phyloP scores from a whole-genome alignment of 2,888 invertebrate species.

The Thereva nobilitata region DNA sequence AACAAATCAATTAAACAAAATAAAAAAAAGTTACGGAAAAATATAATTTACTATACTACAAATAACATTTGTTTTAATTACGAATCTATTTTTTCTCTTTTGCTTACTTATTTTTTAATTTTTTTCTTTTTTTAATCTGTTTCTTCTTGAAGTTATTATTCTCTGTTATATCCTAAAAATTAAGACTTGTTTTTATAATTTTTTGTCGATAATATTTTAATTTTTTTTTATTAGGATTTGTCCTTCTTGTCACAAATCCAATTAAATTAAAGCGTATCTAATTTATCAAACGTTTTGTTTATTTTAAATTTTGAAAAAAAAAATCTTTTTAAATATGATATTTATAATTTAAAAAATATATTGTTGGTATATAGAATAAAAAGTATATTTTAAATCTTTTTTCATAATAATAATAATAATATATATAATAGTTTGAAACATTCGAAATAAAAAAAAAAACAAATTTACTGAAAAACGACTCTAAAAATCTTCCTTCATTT shows the following conservation, averaged over 20 bases:
- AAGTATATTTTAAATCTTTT: slow-evolving; percentile 23
- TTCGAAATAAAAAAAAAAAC: slow-evolving; percentile 16
- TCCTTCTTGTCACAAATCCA: slow-evolving; percentile 18
- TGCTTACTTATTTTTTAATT: slow-evolving; percentile 1
- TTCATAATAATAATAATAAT: slow-evolving; percentile 16
- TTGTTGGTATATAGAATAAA: slow-evolving; percentile 11
- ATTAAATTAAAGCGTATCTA: slow-evolving; percentile 30
- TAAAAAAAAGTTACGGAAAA: not conserved
- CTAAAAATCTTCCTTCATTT: slow-evolving; percentile 8
- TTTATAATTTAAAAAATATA: slow-evolving; percentile 10
- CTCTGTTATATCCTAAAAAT: slow-evolving; percentile 2
- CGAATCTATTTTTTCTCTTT: slow-evolving; percentile 4
- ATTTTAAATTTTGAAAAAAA: slow-evolving; percentile 13
- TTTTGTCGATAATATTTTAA: slow-evolving; percentile 7
- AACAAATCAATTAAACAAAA: not conserved
- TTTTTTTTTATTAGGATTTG: slow-evolving; percentile 11
- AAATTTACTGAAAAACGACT: slow-evolving; percentile 4
- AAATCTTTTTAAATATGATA: slow-evolving; percentile 12
- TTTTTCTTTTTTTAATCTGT: slow-evolving; percentile 1
- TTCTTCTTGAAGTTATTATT: not conserved
- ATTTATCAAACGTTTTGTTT: slow-evolving; percentile 14
- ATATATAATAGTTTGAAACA: slow-evolving; percentile 10
- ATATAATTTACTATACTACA: slow-evolving; percentile 20
- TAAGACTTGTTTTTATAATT: slow-evolving; percentile 11
- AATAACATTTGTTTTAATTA: not conserved